Conservation (phyloP, 2,888 invertebrate species). For the Protophormia terraenovae region DNA sequence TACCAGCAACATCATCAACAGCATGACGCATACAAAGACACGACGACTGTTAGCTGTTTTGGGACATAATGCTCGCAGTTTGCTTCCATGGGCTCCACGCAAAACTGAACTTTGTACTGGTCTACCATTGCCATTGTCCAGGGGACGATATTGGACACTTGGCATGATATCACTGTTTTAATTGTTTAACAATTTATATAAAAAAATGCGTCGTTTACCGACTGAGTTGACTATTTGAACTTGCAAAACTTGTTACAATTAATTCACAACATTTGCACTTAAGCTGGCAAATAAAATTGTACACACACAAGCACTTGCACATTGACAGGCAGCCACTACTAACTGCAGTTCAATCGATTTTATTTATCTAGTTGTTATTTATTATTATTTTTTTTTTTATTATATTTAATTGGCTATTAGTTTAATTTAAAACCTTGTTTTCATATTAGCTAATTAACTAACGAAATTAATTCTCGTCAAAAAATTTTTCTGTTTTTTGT, state of each 20-base stretch:
- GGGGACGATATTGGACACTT: conserved; percentile 69
- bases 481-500: background rate
- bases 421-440: background rate
- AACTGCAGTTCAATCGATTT: conserved; percentile 30
- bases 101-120: background rate
- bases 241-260: background rate
- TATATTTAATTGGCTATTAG: no score
- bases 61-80: conserved; percentile 65
- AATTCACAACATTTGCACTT: conserved; percentile 7
- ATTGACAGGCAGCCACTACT: background rate
- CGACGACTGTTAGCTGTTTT: conserved; percentile 69
- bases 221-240: background rate
- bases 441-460: background rate
- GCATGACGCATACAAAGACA: conserved; percentile 69
- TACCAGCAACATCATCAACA: conserved; percentile 70
- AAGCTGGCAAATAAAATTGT: background rate
- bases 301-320: background rate
- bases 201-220: background rate
- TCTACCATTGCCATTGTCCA: conserved; percentile 61
- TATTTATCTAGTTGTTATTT: background rate
- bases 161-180: conserved; percentile 68
- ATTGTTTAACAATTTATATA: background rate
- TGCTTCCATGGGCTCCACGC: conserved; percentile 16
- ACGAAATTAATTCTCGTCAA: no score
- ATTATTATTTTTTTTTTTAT: no score